Evolutionary conservation across 2,797 vertebrate species (phyloP), one percentile per base, ranked within the genome.

Genomic region (Sebastiscus tertius): DNA sequence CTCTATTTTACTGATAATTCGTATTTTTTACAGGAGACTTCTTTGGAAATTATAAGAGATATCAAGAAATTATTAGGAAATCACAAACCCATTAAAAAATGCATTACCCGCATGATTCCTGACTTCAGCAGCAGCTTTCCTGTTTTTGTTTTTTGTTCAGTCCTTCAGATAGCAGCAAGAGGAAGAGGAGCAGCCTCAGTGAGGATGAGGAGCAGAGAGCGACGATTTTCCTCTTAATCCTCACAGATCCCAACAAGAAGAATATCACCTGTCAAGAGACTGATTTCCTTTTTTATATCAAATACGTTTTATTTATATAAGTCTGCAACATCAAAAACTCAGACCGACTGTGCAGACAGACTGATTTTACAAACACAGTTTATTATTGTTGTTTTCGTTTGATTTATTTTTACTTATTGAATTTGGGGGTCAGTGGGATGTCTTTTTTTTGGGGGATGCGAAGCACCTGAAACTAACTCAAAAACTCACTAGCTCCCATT

Each of bases 151-250:
- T 33, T 66, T 61, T 39, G 36, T 62, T 58, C 79, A 92, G 89
- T 55, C 55, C 16, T 42, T 54, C 80, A 80, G 75, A 59, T 77
- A 87, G 71, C 71, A 80, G 64, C 70, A 14, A 13, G 79, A 77
- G 65, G 64, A 86, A 54, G 71, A 86, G 3, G 76, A 87, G 66
- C 83, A 75, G 66, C 9, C 27, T 56, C 36, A 1, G 18, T 18
- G 78, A 84, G 3, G 85, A 90, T 33, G 76, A 82, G 60, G 64
- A 81, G 22, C 27, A 61, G 54, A 70, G 55, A 67, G 22, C 8
- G 26, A 83, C 5, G 39, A 24, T 34, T 33, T 74, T 56, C 29
- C 63, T 71, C 49, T 60, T 64, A 58, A 27, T 52, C 20, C 62
- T 74, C 58, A 63, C 33, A 5, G 54, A 87, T 39, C 64, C 49